Evolutionary conservation across 2,888 invertebrate species (phyloP).

Genomic region (Andrena haemorrhoa): DNA sequence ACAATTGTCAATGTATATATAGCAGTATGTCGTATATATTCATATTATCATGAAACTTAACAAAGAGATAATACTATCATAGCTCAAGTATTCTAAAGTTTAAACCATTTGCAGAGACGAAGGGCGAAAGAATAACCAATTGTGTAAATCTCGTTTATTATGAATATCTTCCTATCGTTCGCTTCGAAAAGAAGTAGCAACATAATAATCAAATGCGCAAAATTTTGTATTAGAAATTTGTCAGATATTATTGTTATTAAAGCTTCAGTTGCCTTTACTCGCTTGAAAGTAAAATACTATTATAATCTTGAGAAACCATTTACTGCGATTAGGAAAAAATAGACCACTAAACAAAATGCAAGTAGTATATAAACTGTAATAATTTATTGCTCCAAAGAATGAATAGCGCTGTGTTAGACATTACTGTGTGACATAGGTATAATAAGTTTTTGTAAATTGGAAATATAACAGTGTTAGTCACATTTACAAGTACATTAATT

Average conservation of each 20-base stretch:
- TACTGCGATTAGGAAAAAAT: not conserved
- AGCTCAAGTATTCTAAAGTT: not conserved
- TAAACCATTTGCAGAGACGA: not conserved
- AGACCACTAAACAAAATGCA: not conserved
- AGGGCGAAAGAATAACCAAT: not conserved
- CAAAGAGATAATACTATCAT: not conserved
- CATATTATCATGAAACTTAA: not conserved
- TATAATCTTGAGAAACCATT: not conserved
- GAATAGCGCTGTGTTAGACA: not conserved
- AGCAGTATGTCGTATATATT: not conserved
- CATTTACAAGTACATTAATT: not conserved
- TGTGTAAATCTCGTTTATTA: conserved; percentile 2
- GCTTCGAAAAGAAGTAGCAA: not conserved
- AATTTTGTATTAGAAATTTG: not conserved
- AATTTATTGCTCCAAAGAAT: not conserved
- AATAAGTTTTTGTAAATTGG: not conserved
- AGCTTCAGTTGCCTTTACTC: not conserved
- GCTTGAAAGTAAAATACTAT: not conserved
- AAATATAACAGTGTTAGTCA: not conserved
- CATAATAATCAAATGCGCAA: not conserved
- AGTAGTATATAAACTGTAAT: not conserved
- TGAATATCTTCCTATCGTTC: not conserved
- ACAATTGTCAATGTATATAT: not conserved
- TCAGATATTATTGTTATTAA: not conserved
- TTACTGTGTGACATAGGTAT: no score